A percentile compares a stretch with the other conserved stretches of the same genome.
These are phyloP conservation scores for Macaria notata DNA, from an alignment of 2,888 invertebrate species.

Conservation along the genomic window DNA sequence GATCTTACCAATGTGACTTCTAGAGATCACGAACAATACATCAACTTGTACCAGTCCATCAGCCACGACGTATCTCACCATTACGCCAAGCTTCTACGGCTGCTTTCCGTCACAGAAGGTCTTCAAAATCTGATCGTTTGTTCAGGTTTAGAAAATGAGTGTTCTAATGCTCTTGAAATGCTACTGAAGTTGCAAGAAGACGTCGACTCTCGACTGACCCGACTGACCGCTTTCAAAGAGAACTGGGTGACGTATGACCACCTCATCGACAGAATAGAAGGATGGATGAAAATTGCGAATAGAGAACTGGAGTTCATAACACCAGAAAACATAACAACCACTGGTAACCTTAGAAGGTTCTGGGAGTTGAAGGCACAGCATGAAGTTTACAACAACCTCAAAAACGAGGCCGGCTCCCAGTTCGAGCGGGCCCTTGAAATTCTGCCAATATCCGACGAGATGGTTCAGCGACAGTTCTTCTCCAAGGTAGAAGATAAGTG, in stretches of 20 bases:
- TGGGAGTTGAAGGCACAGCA: constrained; percentile 95
- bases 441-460: constrained; percentile 92
- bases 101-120: constrained; percentile 87
- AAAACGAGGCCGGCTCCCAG: constrained; percentile 86
- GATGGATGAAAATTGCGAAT: constrained; percentile 89
- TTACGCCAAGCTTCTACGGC: constrained; percentile 88
- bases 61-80: constrained; percentile 91
- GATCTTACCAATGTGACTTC: constrained; percentile 91
- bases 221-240: constrained; percentile 88
- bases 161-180: constrained; percentile 87
- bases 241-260: constrained; percentile 89
- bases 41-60: constrained; percentile 90
- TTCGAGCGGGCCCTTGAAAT: constrained; percentile 90
- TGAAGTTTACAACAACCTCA: constrained; percentile 90
- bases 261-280: constrained; percentile 87
- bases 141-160: constrained; percentile 87
- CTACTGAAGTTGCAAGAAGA: constrained; percentile 89
- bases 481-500: constrained; percentile 90
- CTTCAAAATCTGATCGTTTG: constrained; percentile 89
- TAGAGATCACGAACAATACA: constrained; percentile 92
- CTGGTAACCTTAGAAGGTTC: constrained; percentile 90
- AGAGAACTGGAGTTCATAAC: constrained; percentile 86
- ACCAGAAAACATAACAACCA: constrained; percentile 83
- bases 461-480: constrained; percentile 90
- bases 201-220: constrained; percentile 87